Evolutionary conservation across 2,888 invertebrate species (phyloP).

Genomic region (Cryptosula pallasiana): DNA sequence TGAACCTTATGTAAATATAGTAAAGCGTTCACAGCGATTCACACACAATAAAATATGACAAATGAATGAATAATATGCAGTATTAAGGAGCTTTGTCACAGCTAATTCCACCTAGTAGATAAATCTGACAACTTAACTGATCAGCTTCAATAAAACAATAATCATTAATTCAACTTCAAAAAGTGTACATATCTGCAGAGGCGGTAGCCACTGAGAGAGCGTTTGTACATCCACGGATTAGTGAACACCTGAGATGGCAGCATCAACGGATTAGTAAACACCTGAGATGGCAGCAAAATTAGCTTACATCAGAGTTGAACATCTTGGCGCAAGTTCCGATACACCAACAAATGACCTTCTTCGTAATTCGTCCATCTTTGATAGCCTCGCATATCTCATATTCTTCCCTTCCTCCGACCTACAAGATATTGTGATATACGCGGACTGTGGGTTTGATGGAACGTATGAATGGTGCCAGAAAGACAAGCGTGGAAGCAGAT

Average conservation of each 20-base stretch:
- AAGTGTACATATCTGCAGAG: too few relatives aligned
- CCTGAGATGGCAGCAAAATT: too few relatives aligned
- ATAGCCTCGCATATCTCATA: constrained; percentile 90
- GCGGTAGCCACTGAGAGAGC: too few relatives aligned
- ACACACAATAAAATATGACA: neutral
- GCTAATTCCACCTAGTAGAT: neutral
- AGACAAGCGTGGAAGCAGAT: too few relatives aligned
- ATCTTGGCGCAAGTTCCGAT: constrained; percentile 72
- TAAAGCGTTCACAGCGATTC: neutral
- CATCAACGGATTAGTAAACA: too few relatives aligned
- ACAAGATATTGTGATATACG: constrained; percentile 6
- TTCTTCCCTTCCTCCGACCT: constrained; percentile 97
- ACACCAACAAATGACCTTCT: constrained; percentile 97
- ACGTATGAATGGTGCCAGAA: too few relatives aligned
- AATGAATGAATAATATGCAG: neutral
- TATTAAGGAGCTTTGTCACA: neutral
- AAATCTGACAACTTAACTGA: neutral
- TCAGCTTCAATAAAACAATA: neutral
- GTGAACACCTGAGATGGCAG: too few relatives aligned
- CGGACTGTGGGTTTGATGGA: too few relatives aligned
- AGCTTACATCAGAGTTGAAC: constrained; percentile 56
- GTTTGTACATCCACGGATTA: too few relatives aligned
- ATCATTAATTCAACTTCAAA: neutral
- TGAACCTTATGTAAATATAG: neutral
- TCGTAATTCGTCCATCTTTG: constrained; percentile 72